Conservation (phyloP, 2,888 invertebrate genomes). For the Dolichopus griseipennis region DNA sequence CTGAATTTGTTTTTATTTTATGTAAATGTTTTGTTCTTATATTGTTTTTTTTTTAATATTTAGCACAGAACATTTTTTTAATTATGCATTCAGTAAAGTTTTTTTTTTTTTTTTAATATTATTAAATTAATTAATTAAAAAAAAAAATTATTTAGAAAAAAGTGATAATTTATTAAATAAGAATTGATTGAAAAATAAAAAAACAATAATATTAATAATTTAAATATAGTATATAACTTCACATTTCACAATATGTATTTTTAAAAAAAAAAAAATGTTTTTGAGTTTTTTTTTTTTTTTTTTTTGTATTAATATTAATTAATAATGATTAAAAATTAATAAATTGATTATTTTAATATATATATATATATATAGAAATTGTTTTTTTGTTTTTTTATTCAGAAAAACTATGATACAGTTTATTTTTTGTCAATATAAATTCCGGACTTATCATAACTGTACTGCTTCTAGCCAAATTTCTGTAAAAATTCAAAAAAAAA, state of each 20-base stretch:
- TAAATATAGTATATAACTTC: background rate
- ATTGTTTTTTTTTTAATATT: too few relatives aligned
- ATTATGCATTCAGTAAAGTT: too few relatives aligned
- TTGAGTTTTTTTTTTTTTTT: background rate
- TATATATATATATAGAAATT: too few relatives aligned
- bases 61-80: too few relatives aligned
- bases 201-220: background rate
- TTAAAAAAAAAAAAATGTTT: background rate
- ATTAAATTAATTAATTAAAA: too few relatives aligned
- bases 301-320: constrained; percentile 21
- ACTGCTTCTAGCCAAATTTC: constrained; percentile 76
- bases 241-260: too few relatives aligned
- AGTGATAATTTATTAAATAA: too few relatives aligned
- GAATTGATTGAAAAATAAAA: too few relatives aligned
- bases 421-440: constrained; percentile 84
- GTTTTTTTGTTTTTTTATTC: constrained; percentile 32
- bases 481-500: constrained; percentile 40
- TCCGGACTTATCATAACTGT: constrained; percentile 83
- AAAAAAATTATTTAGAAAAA: too few relatives aligned
- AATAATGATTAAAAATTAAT: too few relatives aligned
- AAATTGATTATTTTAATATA: background rate
- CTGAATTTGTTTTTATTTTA: constrained; percentile 16
- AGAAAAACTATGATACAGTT: constrained; percentile 71
- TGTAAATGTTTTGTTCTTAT: constrained; percentile 14
- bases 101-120: too few relatives aligned